These are phyloP conservation scores for Isaurus tuberculatus DNA, from an alignment of 92 coral and sea anemone genomes.

Conservation along the genomic window DNA sequence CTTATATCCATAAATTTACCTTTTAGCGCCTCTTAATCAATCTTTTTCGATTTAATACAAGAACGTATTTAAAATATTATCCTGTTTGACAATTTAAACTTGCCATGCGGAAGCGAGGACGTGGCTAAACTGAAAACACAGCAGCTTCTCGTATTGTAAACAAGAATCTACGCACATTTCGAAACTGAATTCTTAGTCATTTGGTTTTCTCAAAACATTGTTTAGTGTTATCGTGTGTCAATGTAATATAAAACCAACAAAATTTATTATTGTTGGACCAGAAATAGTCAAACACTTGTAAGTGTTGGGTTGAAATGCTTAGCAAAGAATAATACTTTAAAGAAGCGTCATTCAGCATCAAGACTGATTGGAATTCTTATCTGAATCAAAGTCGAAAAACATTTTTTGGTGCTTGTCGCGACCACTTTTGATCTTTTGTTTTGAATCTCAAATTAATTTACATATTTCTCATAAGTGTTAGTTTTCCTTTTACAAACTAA, in stretches of 20 bases:
- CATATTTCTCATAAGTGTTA: conserved; percentile 27
- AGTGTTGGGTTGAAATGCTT: not conserved
- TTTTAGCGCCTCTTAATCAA: conserved; percentile 30
- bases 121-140: not conserved
- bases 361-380: not conserved
- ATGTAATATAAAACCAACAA: conserved; percentile 15
- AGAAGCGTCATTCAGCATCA: not conserved
- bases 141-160: not conserved
- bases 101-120: not conserved
- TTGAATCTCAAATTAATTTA: conserved; percentile 18
- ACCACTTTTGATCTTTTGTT: not conserved
- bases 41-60: not conserved
- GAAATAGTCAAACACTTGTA: not conserved
- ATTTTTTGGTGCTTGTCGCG: not conserved
- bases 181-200: not conserved
- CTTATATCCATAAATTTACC: conserved; percentile 17
- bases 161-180: not conserved
- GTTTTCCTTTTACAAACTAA: conserved; percentile 33
- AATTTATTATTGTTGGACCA: not conserved
- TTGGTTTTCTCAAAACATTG: not conserved
- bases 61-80: not conserved
- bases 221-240: not conserved
- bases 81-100: not conserved
- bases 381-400: not conserved
- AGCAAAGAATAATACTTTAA: not conserved